Percentiles rank a stretch among this genome's conserved stretches.
Conservation (phyloP, 2,888 invertebrate species). For the Melinaea menophilus region DNA sequence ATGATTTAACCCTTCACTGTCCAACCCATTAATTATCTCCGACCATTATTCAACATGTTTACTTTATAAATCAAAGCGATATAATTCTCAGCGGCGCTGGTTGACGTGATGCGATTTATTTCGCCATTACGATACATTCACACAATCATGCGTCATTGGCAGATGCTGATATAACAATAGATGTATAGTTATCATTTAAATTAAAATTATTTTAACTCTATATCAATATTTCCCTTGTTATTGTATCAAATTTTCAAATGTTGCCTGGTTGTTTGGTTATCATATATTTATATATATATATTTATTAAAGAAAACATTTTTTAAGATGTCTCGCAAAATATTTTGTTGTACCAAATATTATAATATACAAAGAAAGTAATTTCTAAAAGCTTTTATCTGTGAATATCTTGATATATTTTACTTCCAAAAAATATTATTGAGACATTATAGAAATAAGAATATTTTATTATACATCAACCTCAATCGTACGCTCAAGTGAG, state of each 20-base stretch:
- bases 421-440: constrained; percentile 3
- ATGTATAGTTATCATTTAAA: neutral
- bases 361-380: neutral
- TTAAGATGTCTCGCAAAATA: neutral
- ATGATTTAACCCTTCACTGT: constrained; percentile 10
- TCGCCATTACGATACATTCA: constrained; percentile 23
- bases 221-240: no score
- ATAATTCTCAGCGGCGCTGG: constrained; percentile 14
- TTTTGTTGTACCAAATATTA: neutral
- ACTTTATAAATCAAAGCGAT: constrained; percentile 15
- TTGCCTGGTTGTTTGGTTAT: no score
- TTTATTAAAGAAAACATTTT: neutral
- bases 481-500: constrained; percentile 5
- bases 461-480: constrained; percentile 4
- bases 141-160: constrained; percentile 10
- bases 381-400: constrained; percentile 3
- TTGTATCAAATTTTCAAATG: no score
- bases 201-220: neutral
- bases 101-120: constrained; percentile 20
- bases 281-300: neutral
- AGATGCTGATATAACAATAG: constrained; percentile 4
- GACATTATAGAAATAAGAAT: constrained; percentile 2
- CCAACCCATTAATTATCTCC: constrained; percentile 10
- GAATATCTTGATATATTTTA: neutral
- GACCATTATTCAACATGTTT: constrained; percentile 8